Conservation (phyloP, 2,797 vertebrate genomes). For the Enteromius paludinosus region DNA sequence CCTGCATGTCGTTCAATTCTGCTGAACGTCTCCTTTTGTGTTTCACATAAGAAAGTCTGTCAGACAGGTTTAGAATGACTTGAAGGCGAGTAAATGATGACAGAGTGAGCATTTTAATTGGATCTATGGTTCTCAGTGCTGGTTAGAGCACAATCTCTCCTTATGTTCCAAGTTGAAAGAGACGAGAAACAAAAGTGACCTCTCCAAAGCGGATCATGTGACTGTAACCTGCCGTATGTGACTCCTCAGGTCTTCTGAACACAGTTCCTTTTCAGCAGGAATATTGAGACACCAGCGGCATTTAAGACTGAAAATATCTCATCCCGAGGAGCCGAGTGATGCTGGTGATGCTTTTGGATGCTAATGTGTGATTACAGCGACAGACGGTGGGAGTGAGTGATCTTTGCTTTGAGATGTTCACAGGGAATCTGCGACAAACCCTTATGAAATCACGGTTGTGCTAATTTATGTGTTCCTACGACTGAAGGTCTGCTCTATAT, state of each 20-base stretch:
- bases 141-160: neutral
- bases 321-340: neutral
- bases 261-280: neutral
- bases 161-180: neutral
- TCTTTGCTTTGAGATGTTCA: neutral
- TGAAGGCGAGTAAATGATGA: neutral
- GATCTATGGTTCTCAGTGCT: neutral
- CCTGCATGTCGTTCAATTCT: neutral
- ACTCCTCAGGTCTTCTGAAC: neutral
- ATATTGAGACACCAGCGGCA: neutral
- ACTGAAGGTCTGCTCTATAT: slow-evolving; percentile 7
- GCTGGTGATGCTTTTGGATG: neutral
- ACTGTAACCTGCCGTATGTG: neutral
- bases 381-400: neutral
- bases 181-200: neutral
- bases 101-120: neutral
- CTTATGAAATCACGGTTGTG: neutral
- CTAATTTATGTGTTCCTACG: slow-evolving; percentile 21
- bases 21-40: neutral
- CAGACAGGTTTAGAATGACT: neutral
- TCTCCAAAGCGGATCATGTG: neutral
- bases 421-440: neutral
- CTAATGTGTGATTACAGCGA: neutral
- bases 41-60: neutral
- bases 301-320: neutral